Conservation (phyloP, 2,113 vertebrate genomes). For the Turnix velox region DNA sequence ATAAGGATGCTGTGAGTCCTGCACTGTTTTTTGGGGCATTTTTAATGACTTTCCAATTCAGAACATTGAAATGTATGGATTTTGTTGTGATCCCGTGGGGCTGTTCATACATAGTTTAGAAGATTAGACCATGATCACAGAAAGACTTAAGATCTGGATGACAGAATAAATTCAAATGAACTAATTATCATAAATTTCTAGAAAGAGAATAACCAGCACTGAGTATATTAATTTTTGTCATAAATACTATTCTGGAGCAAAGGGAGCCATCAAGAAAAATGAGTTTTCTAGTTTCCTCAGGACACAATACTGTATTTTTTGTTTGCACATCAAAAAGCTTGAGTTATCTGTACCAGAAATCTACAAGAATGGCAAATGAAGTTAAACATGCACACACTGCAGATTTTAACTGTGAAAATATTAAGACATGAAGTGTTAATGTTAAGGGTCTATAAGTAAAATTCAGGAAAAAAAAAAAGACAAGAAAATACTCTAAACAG, state of each 20-base stretch:
- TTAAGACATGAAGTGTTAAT: background rate
- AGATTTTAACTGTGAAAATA: background rate
- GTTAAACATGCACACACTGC: background rate
- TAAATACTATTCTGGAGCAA: background rate
- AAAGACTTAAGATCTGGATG: background rate
- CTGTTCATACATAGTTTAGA: background rate
- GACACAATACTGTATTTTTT: background rate
- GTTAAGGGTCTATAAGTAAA: background rate
- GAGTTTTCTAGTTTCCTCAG: background rate
- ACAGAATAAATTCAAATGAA: background rate
- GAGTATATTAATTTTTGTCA: background rate
- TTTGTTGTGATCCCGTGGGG: background rate
- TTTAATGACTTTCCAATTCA: background rate
- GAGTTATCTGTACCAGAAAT: background rate
- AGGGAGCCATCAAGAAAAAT: background rate
- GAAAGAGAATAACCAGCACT: background rate
- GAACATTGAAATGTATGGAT: background rate
- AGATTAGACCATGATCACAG: background rate
- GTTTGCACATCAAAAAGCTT: background rate
- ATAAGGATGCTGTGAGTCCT: background rate
- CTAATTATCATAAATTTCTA: background rate
- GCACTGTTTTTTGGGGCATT: background rate
- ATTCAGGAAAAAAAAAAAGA: background rate
- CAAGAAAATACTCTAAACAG: background rate
- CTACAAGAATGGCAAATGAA: background rate